phyloP scores from a whole-genome alignment of 2,888 invertebrate genomes.

The Adineta ricciae region DNA sequence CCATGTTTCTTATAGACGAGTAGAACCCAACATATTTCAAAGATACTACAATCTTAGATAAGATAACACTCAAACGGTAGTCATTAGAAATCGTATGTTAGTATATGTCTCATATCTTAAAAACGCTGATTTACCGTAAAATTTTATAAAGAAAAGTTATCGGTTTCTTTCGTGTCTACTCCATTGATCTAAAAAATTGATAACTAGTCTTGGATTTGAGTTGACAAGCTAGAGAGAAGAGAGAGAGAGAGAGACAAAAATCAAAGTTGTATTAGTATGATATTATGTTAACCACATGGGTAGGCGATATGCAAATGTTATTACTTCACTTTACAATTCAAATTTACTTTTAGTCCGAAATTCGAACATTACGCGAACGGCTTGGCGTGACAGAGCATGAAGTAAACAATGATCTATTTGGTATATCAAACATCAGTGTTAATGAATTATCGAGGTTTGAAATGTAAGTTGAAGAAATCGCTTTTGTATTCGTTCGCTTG shows the following conservation, averaged over 20 bases:
- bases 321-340: not conserved
- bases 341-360: not conserved
- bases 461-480: not conserved
- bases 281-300: not conserved
- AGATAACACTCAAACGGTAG: not conserved
- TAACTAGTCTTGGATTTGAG: too few relatives aligned
- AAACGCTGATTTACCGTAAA: too few relatives aligned
- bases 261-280: not conserved
- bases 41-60: too few relatives aligned
- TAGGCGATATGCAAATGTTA: not conserved
- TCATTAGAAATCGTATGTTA: too few relatives aligned
- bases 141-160: too few relatives aligned
- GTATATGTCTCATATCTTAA: too few relatives aligned
- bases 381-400: constrained; percentile 4
- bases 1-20: too few relatives aligned
- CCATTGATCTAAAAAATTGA: too few relatives aligned
- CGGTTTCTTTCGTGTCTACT: too few relatives aligned
- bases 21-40: too few relatives aligned
- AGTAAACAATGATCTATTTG: not conserved
- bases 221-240: too few relatives aligned
- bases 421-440: not conserved
- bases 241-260: too few relatives aligned
- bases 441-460: not conserved
- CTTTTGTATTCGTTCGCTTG: not conserved
- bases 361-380: constrained; percentile 16